Base-by-base conservation (phyloP, 2,888 invertebrate genomes). In the Acheta domesticus region DNA sequence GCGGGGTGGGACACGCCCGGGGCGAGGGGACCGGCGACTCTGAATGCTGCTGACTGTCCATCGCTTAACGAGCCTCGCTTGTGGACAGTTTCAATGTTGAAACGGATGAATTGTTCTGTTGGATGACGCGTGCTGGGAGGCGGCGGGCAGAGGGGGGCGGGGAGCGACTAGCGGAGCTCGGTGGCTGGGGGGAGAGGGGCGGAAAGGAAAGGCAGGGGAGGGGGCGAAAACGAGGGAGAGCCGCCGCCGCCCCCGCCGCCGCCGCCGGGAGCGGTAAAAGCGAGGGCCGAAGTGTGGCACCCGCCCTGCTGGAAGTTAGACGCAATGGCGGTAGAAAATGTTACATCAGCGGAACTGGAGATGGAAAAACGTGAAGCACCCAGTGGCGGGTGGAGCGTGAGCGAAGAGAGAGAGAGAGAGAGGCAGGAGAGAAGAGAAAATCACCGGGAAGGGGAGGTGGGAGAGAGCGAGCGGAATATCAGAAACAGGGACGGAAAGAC, bases 1-100 rank as follows among this genome's bases (percentile, higher is more conserved):
- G 36, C 8, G 78, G 49, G 20, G 62, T 1, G 62, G n/a, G n/a
- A 62, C 16, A n/a, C 16, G n/a, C 16, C 16, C 16, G 8, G 14
- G 16, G 16, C n/a, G 62, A 62, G 62, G 20, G 74, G 20, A 75
- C 74, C n/a, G 12, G 75, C n/a, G 74, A 62, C 62, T 62, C 62
- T 62, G 62, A 48, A 48, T 36, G 78, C 48, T 49, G 77, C 78
- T 76, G 78, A 49, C 78, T 77, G 77, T 48, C 78, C 73, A 76
- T 79, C 62, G 79, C 78, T 77, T 81, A 80, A 80, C 80, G 80
- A 80, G 80, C 80, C 36, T 23, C 74, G 78, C 78, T 78, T 80
- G 80, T 80, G 80, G 80, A 80, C 80, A 80, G 78, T 80, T 78
- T 76, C 78, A 78, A 77, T 78, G 78, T 74, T 79, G 62, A 74